Percentiles rank a stretch among this genome's conserved stretches.
These are phyloP conservation scores for Sciurus niger DNA, from an alignment of 2,113 vertebrate genomes.

Conservation along the genomic window DNA sequence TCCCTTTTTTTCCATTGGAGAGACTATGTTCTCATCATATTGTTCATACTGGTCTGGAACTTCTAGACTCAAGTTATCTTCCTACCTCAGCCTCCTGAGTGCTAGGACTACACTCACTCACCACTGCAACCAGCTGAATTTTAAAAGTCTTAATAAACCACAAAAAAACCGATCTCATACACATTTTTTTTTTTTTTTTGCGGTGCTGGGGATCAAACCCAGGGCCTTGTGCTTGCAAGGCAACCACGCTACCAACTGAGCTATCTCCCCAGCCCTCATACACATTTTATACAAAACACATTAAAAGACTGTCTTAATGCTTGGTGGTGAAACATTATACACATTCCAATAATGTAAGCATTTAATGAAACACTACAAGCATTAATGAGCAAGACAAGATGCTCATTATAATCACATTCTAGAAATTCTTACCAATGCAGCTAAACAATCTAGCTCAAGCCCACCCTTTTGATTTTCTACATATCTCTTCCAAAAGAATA, in stretches of 20 bases:
- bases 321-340: too few species aligned
- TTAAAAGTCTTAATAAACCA: not conserved
- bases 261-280: not conserved
- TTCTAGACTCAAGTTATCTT: too few species aligned
- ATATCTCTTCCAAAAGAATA: not conserved
- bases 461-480: not conserved
- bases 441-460: not conserved
- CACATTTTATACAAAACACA: constrained; percentile 24
- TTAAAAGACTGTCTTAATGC: not conserved
- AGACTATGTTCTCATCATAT: too few species aligned
- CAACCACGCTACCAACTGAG: too few species aligned
- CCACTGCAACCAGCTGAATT: not conserved
- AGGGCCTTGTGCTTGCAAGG: too few species aligned
- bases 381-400: not conserved
- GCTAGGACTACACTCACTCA: too few species aligned
- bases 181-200: not conserved
- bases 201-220: too few species aligned
- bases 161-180: not conserved
- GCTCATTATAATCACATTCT: constrained; percentile 10
- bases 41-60: too few species aligned
- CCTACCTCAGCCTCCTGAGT: too few species aligned
- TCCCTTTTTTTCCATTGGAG: too few species aligned
- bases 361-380: too few species aligned
- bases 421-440: not conserved
- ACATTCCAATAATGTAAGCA: too few species aligned